Percentiles rank a stretch among this genome's conserved stretches.
These are phyloP conservation scores for Pangasius larnaudii DNA, from an alignment of 2,797 vertebrate species.

Conservation along the genomic window DNA sequence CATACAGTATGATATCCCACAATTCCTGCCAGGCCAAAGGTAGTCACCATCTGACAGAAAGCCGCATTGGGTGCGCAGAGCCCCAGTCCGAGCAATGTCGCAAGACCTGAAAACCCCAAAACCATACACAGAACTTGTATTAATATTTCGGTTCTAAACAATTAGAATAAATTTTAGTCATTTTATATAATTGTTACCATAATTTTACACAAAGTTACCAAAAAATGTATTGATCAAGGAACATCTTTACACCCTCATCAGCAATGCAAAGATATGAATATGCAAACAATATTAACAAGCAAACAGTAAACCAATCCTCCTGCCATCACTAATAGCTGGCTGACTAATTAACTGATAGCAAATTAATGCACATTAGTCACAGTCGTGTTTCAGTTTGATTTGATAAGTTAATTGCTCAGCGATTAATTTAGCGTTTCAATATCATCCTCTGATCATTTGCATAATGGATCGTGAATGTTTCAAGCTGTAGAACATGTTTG, in stretches of 20 bases:
- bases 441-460: not conserved
- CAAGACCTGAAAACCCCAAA: constrained; percentile 64
- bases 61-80: constrained; percentile 76
- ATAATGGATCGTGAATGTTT: not conserved
- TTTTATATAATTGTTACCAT: too few species aligned
- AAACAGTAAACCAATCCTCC: not conserved
- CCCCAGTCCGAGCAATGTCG: constrained; percentile 74
- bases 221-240: not conserved
- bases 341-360: not conserved
- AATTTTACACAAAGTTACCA: not conserved
- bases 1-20: constrained; percentile 81
- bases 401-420: too few species aligned
- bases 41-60: constrained; percentile 83
- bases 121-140: not conserved
- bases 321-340: not conserved
- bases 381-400: not conserved
- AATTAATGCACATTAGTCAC: not conserved
- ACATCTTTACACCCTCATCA: not conserved
- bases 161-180: too few species aligned
- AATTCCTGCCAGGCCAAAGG: constrained; percentile 80
- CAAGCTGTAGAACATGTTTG: too few species aligned
- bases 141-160: not conserved
- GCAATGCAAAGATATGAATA: not conserved
- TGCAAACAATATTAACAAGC: not conserved
- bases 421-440: not conserved